Evolutionary conservation across 2,113 vertebrate species (phyloP).

Genomic region (Mionectes macconnelli): DNA sequence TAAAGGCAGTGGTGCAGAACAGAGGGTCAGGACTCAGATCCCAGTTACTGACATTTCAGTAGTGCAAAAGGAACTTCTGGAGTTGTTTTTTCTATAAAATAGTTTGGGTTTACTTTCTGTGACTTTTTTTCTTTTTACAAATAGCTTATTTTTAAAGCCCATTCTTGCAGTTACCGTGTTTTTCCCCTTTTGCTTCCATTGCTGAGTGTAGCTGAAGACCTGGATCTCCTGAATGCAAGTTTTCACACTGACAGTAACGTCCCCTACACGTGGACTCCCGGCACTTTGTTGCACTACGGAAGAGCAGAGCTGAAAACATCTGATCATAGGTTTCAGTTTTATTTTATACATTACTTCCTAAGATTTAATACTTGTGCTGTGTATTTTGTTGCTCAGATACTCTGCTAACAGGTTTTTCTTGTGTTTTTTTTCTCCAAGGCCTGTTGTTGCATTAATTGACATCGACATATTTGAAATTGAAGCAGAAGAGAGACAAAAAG

Average conservation of each 20-base stretch:
- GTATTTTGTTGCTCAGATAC: neutral
- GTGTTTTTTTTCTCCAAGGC: conserved; percentile 70
- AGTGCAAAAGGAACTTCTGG: neutral
- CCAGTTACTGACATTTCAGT: neutral
- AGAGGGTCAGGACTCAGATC: neutral
- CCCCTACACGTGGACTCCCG: conserved; percentile 85
- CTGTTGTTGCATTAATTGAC: conserved; percentile 92
- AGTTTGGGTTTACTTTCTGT: accelerated
- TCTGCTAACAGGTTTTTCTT: neutral
- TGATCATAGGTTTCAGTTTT: conserved; percentile 87
- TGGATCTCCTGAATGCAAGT: conserved; percentile 88
- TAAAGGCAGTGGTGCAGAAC: neutral
- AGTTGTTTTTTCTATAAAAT: neutral
- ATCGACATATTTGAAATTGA: conserved; percentile 96
- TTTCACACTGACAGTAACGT: conserved; percentile 82
- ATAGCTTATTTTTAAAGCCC: neutral
- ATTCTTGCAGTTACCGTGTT: neutral
- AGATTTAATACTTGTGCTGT: neutral
- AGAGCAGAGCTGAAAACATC: conserved; percentile 97
- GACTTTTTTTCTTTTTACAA: neutral
- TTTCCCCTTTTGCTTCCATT: neutral
- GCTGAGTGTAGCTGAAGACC: conserved; percentile 84
- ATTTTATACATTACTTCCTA: neutral
- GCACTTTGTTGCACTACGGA: conserved; percentile 90
- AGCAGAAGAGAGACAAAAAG: conserved; percentile 89